Evolutionary conservation across 1,140 invertebrate species (phyloP).

Genomic region (Heterodera schachtii): DNA sequence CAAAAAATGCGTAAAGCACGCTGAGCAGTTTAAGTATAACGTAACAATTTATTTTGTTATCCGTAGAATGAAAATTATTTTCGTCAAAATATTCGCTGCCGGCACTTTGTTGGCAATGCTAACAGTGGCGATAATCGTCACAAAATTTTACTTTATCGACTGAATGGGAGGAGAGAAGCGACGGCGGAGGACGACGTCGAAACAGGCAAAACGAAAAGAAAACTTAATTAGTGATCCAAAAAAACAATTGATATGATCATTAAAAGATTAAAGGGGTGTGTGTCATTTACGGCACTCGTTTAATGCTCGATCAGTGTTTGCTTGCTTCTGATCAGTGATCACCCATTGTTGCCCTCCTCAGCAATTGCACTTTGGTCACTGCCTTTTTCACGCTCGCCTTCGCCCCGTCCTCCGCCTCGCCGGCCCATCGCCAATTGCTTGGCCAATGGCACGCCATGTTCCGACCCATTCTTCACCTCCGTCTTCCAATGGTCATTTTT

Average conservation of each 20-base stretch:
- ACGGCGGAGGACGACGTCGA: neutral
- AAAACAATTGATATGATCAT: neutral
- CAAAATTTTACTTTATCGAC: constrained; percentile 10
- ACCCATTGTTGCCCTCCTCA: neutral
- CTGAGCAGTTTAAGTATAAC: too few species aligned
- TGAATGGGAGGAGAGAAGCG: neutral
- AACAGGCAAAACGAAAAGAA: neutral
- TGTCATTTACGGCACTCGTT: neutral
- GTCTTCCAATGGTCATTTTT: constrained; percentile 60
- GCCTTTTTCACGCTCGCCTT: constrained; percentile 23
- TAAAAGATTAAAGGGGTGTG: too few species aligned
- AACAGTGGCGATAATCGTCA: neutral
- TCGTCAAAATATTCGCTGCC: neutral
- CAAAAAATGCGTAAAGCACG: neutral
- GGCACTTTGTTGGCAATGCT: neutral
- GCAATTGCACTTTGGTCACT: constrained; percentile 28
- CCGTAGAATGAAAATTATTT: neutral
- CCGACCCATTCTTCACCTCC: constrained; percentile 45
- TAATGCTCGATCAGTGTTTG: neutral
- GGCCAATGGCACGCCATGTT: constrained; percentile 52
- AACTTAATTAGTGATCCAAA: neutral
- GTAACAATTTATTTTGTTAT: neutral
- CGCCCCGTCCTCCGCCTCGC: neutral
- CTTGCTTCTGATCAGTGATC: too few species aligned
- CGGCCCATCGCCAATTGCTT: constrained; percentile 13